Evolutionary conservation across 2,888 invertebrate species (phyloP).

Genomic region (Meloe dianella): DNA sequence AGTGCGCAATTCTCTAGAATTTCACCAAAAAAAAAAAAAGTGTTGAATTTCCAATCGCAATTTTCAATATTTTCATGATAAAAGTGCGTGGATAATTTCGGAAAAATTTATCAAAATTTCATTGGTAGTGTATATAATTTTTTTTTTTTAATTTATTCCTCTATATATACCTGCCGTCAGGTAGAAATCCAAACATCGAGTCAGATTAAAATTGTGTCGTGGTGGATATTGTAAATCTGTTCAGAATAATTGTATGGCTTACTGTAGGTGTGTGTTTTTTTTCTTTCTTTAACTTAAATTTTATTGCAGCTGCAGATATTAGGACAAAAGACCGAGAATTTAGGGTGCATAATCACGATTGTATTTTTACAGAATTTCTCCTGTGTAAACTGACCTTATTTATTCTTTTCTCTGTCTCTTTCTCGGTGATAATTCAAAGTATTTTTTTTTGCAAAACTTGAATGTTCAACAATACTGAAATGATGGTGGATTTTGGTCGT

Average conservation of each 20-base stretch:
- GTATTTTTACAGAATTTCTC: slow-evolving; percentile 25
- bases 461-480: not conserved
- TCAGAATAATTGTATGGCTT: slow-evolving; percentile 31
- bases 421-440: not conserved
- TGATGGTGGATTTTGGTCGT: slow-evolving; percentile 18
- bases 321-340: not conserved
- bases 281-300: not conserved
- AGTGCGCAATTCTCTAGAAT: too few relatives aligned
- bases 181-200: slow-evolving; percentile 38
- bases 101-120: not conserved
- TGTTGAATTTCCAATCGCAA: too few relatives aligned
- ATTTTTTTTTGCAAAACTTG: not conserved
- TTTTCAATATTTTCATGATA: not conserved
- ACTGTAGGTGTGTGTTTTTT: too few relatives aligned
- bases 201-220: slow-evolving; percentile 18
- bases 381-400: slow-evolving; percentile 41
- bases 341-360: slow-evolving; percentile 23
- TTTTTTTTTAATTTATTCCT: not conserved
- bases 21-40: too few relatives aligned
- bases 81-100: not conserved
- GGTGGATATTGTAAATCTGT: slow-evolving; percentile 22
- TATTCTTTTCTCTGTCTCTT: slow-evolving; percentile 24
- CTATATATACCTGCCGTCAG: slow-evolving; percentile 37
- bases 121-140: not conserved
- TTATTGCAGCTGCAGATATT: slow-evolving; percentile 41